Percentiles rank a stretch among this genome's conserved stretches.
Evolutionary conservation across 2,113 vertebrate genomes (phyloP).

Genomic region (Pelobates fuscus): DNA sequence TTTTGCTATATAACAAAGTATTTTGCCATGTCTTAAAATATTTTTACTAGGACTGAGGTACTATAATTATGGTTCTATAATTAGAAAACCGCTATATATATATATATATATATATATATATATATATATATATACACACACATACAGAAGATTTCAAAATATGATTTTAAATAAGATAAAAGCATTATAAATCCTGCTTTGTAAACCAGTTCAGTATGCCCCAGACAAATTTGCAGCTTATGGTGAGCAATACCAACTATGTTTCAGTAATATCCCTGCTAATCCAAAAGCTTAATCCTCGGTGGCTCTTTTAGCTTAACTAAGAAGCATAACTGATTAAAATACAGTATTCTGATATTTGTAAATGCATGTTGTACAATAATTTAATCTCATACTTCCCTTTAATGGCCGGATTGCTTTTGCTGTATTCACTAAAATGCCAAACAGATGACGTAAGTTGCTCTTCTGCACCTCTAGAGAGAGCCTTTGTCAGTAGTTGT

Average conservation of each 20-base stretch:
- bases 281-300: conserved; percentile 36
- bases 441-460: conserved; percentile 18
- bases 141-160: neutral
- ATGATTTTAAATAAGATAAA: conserved; percentile 34
- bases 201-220: conserved; percentile 11
- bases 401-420: conserved; percentile 36
- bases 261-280: conserved; percentile 35
- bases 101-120: too few relatives aligned
- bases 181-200: conserved; percentile 11
- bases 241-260: conserved; percentile 29
- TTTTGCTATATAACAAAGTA: too few relatives aligned
- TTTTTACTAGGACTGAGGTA: too few relatives aligned
- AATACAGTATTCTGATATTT: conserved; percentile 38
- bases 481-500: neutral
- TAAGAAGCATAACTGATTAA: conserved; percentile 42
- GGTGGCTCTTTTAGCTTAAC: conserved; percentile 40
- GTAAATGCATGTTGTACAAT: conserved; percentile 31
- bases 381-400: conserved; percentile 23
- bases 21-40: too few relatives aligned
- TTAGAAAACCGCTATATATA: too few relatives aligned
- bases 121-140: too few relatives aligned
- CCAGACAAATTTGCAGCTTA: conserved; percentile 27
- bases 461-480: neutral
- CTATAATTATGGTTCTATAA: too few relatives aligned
- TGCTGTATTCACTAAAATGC: conserved; percentile 3